These are phyloP conservation scores for Cygnus atratus DNA, from an alignment of 2,113 vertebrate species.

Conservation along the genomic window DNA sequence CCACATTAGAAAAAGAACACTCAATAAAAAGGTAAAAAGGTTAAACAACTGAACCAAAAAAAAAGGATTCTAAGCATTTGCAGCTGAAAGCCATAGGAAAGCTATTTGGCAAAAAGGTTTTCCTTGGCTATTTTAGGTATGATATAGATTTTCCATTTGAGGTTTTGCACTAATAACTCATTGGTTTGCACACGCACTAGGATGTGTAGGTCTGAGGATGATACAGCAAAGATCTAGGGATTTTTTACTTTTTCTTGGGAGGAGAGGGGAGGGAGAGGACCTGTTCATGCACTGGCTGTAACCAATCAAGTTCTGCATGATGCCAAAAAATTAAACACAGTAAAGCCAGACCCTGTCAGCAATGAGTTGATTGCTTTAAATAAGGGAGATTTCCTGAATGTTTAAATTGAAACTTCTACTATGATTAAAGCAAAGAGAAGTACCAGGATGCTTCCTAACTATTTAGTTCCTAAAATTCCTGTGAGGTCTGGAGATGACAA, in stretches of 20 bases:
- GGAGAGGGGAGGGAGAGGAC: conserved; percentile 8
- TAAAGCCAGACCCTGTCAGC: conserved; percentile 81
- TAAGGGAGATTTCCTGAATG: conserved; percentile 87
- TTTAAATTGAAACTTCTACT: conserved; percentile 86
- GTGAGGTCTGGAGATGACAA: conserved; percentile 88
- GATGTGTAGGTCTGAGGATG: conserved; percentile 9
- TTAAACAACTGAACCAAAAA: not conserved
- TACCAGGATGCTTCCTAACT: conserved; percentile 84
- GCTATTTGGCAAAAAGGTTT: not conserved
- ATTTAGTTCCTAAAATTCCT: conserved; percentile 86
- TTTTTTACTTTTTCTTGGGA: conserved; percentile 34
- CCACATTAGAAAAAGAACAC: not conserved
- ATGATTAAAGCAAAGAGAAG: conserved; percentile 86
- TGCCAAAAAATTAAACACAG: conserved; percentile 84
- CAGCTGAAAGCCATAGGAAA: not conserved
- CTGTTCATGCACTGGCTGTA: conserved; percentile 70
- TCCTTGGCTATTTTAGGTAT: not conserved
- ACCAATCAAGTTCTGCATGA: conserved; percentile 80
- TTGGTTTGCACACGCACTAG: conserved; percentile 5
- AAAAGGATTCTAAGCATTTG: not conserved
- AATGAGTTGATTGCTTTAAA: conserved; percentile 85
- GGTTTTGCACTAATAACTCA: conserved; percentile 9
- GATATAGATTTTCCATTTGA: conserved; percentile 37
- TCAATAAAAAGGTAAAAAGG: not conserved
- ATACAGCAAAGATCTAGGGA: conserved; percentile 52